A percentile compares a stretch with the other conserved stretches of the same genome.
Evolutionary conservation across 2,113 vertebrate species (phyloP).

Genomic region (Mus pahari): DNA sequence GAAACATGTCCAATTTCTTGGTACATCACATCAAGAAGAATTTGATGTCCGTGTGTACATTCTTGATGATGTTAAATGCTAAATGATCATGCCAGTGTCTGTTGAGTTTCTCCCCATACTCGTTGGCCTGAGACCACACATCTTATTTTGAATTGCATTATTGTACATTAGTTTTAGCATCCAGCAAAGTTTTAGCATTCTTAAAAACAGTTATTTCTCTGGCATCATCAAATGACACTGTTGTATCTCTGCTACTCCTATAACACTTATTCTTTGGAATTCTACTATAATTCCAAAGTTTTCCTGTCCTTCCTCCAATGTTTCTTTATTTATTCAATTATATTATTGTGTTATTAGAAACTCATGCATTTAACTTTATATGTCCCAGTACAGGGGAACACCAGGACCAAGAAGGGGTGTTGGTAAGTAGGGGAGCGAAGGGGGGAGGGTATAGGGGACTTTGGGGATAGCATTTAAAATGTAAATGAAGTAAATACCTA

Average conservation of each 20-base stretch:
- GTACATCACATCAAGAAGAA: neutral
- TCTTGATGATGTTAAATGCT: neutral
- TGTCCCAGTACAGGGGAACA: too few relatives aligned
- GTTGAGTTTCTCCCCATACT: neutral
- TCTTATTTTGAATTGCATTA: conserved; percentile 2
- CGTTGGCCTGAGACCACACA: neutral
- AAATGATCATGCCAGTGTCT: neutral
- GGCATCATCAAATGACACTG: neutral
- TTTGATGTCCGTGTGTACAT: neutral
- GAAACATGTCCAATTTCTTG: neutral
- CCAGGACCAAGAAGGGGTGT: too few relatives aligned
- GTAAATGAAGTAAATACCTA: too few relatives aligned
- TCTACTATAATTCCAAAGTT: neutral
- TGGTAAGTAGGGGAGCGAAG: too few relatives aligned
- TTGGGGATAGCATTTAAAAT: too few relatives aligned
- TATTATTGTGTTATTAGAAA: neutral
- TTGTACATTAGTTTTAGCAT: conserved; percentile 25
- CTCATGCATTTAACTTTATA: too few relatives aligned
- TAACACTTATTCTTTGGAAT: neutral
- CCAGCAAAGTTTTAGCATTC: neutral
- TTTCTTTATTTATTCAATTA: neutral
- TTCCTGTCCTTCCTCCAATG: neutral
- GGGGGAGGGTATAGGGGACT: too few relatives aligned
- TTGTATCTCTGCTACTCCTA: neutral
- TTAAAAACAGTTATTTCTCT: neutral